These are phyloP conservation scores for Mellilla xanthometata DNA, from an alignment of 2,888 invertebrate genomes.

Conservation along the genomic window DNA sequence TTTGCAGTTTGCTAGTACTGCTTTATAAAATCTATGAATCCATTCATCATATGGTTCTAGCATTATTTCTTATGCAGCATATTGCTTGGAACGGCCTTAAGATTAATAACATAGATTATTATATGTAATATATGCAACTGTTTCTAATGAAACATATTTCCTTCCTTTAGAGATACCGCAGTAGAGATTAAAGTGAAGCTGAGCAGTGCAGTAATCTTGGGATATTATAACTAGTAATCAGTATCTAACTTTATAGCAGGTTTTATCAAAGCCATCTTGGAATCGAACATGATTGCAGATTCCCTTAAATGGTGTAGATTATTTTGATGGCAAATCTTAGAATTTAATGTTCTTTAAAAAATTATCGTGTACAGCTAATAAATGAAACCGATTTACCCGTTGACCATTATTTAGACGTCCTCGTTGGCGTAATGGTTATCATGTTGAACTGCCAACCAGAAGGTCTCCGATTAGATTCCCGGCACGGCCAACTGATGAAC, in stretches of 20 bases:
- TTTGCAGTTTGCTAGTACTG: too few species aligned
- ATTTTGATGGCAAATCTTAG: neutral
- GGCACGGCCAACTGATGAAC: too few species aligned
- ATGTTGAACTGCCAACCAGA: too few species aligned
- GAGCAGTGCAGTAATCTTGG: conserved; percentile 15
- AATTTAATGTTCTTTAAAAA: too few species aligned
- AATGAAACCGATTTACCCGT: too few species aligned
- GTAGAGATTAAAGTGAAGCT: conserved; percentile 15
- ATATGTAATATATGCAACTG: conserved; percentile 3
- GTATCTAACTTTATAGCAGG: neutral
- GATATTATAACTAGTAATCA: conserved; percentile 27
- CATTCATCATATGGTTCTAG: too few species aligned
- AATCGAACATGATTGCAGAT: neutral
- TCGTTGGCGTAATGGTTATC: too few species aligned
- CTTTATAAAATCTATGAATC: too few species aligned
- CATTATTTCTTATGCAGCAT: too few species aligned
- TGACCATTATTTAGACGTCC: too few species aligned
- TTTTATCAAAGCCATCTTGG: neutral
- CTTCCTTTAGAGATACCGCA: conserved; percentile 10
- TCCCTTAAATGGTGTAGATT: neutral
- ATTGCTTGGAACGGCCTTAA: conserved; percentile 9
- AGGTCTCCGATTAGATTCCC: too few species aligned
- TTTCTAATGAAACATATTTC: conserved; percentile 19
- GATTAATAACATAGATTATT: conserved; percentile 19
- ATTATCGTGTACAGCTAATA: too few species aligned